Evolutionary conservation across 2,888 invertebrate genomes (phyloP), one percentile per base, ranked within the genome.

Genomic region (Drosophila meridiana): DNA sequence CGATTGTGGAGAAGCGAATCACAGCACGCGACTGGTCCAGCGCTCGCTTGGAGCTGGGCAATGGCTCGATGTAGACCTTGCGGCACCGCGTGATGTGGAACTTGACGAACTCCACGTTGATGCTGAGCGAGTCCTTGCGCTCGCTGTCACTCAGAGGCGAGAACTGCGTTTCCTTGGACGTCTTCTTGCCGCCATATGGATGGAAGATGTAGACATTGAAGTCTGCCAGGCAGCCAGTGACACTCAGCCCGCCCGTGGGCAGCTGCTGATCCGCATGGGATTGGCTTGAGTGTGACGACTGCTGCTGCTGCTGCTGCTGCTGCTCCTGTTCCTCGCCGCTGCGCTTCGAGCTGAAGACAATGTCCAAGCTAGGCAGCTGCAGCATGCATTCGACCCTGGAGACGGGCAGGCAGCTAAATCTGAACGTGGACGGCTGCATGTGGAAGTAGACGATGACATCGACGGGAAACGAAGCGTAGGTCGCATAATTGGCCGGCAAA

Each of bases 121-220:
- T 96, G 89, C 98, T 98, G 11, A 99, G 94, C 0, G 99, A 99
- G 94, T 99, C 99, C 92, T 99, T 99, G 58, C 99, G 94, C 93
- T 98, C 98, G 74, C 96, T 96, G 90, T 98, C 98, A 0, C 97
- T 96, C 4, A 97, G 94, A 0, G 97, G 97, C 0, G 97, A 97
- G 95, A 97, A 97, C 92, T 97, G 97, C 0, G 97, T 96, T 92
- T 96, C 96, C 92, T 96, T 96, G 9, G 94, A 91, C 89, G 96
- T 95, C 93, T 98, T 98, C 93, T 98, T 98, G 6, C 95, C 95
- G 8, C 99, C 99, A 92, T 99, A 99, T 0, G 99, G 99, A 94
- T 99, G 99, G 94, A 99, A 99, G 90, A 99, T 98, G 93, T 98
- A 99, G 4, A 99, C 97, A 2, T 98, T 98, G 94, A 99, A 99